A percentile compares a stretch with the other conserved stretches of the same genome.
Conservation (phyloP, 2,113 vertebrate genomes). For the Astatoreochromis straeleni region DNA sequence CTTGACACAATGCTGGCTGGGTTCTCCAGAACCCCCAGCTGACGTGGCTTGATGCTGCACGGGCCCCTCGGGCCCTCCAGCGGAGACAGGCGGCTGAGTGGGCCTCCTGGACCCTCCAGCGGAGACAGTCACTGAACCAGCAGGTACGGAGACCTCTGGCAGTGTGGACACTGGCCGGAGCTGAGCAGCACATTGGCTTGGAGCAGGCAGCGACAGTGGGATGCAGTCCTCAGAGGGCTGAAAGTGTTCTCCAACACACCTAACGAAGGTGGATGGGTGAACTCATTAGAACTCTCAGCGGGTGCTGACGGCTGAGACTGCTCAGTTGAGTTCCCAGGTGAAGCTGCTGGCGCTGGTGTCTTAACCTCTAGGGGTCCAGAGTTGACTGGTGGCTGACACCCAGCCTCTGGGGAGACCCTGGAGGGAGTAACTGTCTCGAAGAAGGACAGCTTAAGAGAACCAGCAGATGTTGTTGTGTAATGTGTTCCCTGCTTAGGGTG, state of each 20-base stretch:
- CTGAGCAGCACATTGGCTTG: no score
- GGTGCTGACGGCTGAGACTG: no score
- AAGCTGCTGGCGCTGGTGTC: no score
- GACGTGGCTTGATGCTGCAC: neutral
- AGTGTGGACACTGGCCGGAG: no score
- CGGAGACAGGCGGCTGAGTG: neutral
- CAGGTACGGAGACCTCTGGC: neutral
- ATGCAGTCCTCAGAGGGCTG: neutral
- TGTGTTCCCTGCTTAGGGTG: neutral
- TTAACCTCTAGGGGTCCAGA: neutral
- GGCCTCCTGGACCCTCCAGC: neutral
- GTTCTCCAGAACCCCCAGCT: neutral
- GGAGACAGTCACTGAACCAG: neutral
- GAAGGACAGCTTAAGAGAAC: neutral
- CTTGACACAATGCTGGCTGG: no score
- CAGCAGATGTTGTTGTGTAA: neutral
- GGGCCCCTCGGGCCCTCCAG: neutral
- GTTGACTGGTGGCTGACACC: neutral
- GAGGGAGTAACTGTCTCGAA: neutral
- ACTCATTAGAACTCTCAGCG: no score
- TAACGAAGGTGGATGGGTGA: neutral
- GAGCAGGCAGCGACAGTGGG: no score
- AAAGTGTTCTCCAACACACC: neutral
- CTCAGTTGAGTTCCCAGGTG: no score
- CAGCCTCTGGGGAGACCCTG: neutral